Conservation (phyloP, 2,113 vertebrate species). For the Apteryx mantelli region DNA sequence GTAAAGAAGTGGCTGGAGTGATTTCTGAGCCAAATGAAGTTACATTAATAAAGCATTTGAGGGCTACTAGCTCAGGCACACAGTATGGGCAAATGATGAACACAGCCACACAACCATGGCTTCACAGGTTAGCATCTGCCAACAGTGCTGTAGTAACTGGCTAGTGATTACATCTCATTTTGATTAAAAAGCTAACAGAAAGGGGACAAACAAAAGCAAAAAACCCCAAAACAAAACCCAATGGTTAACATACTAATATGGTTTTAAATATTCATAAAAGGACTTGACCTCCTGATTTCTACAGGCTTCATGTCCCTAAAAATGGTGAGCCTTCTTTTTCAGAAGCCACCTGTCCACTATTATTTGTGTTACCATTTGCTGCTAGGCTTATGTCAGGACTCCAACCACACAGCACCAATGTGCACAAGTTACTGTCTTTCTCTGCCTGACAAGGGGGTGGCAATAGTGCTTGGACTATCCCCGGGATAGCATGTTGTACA, state of each 20-base stretch:
- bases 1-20: background rate
- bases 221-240: background rate
- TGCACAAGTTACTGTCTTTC: background rate
- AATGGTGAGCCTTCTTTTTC: background rate
- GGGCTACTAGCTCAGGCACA: background rate
- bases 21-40: constrained; percentile 36
- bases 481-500: background rate
- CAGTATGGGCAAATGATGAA: background rate
- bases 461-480: background rate
- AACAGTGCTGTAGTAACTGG: background rate
- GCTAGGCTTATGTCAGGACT: background rate
- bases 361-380: background rate
- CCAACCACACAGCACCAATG: background rate
- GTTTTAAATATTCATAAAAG: constrained; percentile 7
- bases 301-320: background rate
- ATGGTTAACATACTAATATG: background rate
- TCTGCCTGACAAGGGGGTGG: background rate
- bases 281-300: background rate
- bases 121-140: constrained; percentile 43
- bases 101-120: background rate
- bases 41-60: constrained; percentile 38
- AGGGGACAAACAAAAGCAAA: constrained; percentile 2
- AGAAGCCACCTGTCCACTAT: background rate
- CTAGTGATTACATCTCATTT: constrained; percentile 35
- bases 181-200: constrained; percentile 38